phyloP scores from a whole-genome alignment of 2,888 invertebrate species.

The Ceraclea dissimilis region DNA sequence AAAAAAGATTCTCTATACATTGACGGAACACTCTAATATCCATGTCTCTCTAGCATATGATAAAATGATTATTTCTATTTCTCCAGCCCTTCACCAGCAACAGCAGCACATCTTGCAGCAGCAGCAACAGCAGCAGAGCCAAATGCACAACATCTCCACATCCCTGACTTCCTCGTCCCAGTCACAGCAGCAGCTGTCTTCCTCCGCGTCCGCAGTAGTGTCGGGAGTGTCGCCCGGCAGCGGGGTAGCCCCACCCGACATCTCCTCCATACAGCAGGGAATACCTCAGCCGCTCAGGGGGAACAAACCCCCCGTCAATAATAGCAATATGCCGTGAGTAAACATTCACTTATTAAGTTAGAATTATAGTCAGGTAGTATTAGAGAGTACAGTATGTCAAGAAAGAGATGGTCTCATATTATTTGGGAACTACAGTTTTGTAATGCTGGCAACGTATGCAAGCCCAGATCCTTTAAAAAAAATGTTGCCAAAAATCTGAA shows the following conservation, averaged over 20 bases:
- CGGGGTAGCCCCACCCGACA: slow-evolving; percentile 13
- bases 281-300: slow-evolving; percentile 19
- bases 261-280: slow-evolving; percentile 23
- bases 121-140: slow-evolving; percentile 5
- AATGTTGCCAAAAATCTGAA: too few relatives aligned
- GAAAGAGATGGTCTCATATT: too few relatives aligned
- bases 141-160: slow-evolving; percentile 16
- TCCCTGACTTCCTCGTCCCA: slow-evolving; percentile 13
- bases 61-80: background rate
- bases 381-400: too few relatives aligned
- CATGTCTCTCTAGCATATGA: too few relatives aligned
- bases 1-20: too few relatives aligned
- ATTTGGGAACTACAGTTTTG: too few relatives aligned
- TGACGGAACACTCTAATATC: too few relatives aligned
- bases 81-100: slow-evolving; percentile 8
- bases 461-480: too few relatives aligned
- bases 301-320: background rate
- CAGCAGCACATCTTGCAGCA: slow-evolving; percentile 17
- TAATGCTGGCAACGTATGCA: too few relatives aligned
- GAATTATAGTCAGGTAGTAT: too few relatives aligned
- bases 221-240: background rate
- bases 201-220: slow-evolving; percentile 18
- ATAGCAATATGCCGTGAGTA: slow-evolving; percentile 21
- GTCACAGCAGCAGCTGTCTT: slow-evolving; percentile 25
- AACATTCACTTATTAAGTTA: too few relatives aligned